Base-by-base conservation (phyloP, 2,797 vertebrate species). In the Eupleurogrammus muticus region DNA sequence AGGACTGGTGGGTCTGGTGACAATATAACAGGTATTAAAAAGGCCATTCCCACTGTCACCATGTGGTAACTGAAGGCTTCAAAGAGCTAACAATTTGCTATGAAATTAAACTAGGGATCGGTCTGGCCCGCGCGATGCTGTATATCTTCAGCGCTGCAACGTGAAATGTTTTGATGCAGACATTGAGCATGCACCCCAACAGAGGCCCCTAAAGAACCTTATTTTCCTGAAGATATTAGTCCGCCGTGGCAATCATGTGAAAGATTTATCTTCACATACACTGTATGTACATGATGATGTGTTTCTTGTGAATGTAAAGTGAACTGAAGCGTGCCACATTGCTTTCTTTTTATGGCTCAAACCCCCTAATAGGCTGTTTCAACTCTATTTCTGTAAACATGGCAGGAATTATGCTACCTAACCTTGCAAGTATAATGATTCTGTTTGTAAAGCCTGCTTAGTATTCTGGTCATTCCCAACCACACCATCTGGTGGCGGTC, bases 401-500 rank as follows among this genome's bases (percentile, higher is more conserved):
- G 79, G 81, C 75, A 74, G 80, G 65, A 82, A 79, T 69, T 28
- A 79, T 72, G 70, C 75, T 53, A 71, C 60, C 79, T 83, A 81
- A 77, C 66, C 62, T 71, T 56, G 61, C 70, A 74, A 82, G 67
- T 67, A 59, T 82, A 86, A 75, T 16, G 65, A 69, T 77, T 75
- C 58, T 73, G 81, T 84, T 75, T 81, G 77, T 74, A 54, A 80
- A 69, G 62, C 35, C 80, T 86, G 79, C 66, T 90, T 90, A 74
- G 62, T 84, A 88, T 91, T 90, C 85, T 7, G 19, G 81, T 87
- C 87, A 75, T 91, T 83, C 85, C 75, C 59, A 28, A 52, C 70
- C 64, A 66, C 85, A 67, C 90, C 92, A 92, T 89, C 88, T 89
- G 93, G 92, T 89, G 91, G 90, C 85, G 70, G 85, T 89, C 87